Base-by-base conservation (phyloP, 2,888 invertebrate species). In the Drosophila paucipuncta region DNA sequence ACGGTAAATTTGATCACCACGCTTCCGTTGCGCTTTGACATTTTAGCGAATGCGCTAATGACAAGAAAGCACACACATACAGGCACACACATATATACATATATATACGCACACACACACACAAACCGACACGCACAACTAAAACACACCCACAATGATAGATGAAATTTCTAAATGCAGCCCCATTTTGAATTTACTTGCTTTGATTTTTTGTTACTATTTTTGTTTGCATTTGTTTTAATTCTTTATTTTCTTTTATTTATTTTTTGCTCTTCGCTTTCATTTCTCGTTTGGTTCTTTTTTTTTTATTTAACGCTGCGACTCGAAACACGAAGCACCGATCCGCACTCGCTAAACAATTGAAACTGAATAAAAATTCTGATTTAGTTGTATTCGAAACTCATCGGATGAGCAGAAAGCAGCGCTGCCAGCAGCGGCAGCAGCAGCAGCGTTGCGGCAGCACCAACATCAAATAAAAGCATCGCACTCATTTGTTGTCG, bases 331-430 rank as follows among this genome's bases (percentile, higher is more conserved):
- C 81, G 82, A 76, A 81, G 77, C 82, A 78, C 64, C 90, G 91
- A 91, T 91, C 92, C 92, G 91, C 87, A 91, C 91, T 91, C 92
- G 91, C 91, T 91, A 89, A 91, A 92, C 92, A 91, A 92, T 91
- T 92, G 89, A 88, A 91, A 92, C 92, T 91, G 92, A 92, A 92
- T 92, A 92, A 92, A 91, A 92, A 92, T 91, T 92, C 92, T 92
- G 91, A 92, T 87, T 91, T 89, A 89, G 91, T 90, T 91, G 89
- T 83, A 80, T 88, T 90, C 83, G 85, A 88, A 88, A 89, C 85
- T 88, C 87, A 88, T 88, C 82, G 87, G 84, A 83, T 82, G 85
- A 85, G 85, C 90, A 87, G 73, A 82, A 72, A 78, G 78, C 83
- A 69, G 83, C 80, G 82, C 83, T 53, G 76, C 60, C 66, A 31